Conservation (phyloP, 1,140 invertebrate species). For the Nixonia krombeini region DNA sequence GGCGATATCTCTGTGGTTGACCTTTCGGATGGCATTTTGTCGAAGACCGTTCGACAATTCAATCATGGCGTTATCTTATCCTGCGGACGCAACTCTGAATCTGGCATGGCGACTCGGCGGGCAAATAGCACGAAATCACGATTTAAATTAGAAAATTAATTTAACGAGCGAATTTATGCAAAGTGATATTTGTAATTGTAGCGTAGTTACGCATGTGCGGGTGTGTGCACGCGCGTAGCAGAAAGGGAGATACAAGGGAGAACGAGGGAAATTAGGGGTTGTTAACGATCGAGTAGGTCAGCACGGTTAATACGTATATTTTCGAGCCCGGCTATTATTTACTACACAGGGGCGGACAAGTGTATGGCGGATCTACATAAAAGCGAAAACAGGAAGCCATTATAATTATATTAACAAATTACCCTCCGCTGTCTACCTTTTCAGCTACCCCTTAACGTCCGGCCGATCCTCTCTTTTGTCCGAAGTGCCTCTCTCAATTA, state of each 20-base stretch:
- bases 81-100: no score
- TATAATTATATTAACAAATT: conserved; percentile 19
- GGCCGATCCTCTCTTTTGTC: conserved; percentile 12
- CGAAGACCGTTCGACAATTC: no score
- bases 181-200: conserved; percentile 14
- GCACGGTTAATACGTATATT: conserved; percentile 12
- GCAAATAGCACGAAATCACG: conserved; percentile 1
- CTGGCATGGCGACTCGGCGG: no score
- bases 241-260: not conserved
- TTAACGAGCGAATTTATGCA: conserved; percentile 9
- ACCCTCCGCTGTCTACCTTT: conserved; percentile 11
- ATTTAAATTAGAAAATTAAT: conserved; percentile 10
- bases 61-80: no score
- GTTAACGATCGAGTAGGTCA: conserved; percentile 14
- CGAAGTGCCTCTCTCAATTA: conserved; percentile 13
- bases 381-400: conserved; percentile 19
- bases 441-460: conserved; percentile 11
- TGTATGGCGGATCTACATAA: conserved; percentile 12
- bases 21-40: no score
- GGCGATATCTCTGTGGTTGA: no score
- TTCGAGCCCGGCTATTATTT: conserved; percentile 17
- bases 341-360: conserved; percentile 6
- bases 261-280: conserved; percentile 11
- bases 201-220: conserved; percentile 8
- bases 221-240: no score